Conservation (phyloP, 2,797 vertebrate genomes). For the Trachurus trachurus region DNA sequence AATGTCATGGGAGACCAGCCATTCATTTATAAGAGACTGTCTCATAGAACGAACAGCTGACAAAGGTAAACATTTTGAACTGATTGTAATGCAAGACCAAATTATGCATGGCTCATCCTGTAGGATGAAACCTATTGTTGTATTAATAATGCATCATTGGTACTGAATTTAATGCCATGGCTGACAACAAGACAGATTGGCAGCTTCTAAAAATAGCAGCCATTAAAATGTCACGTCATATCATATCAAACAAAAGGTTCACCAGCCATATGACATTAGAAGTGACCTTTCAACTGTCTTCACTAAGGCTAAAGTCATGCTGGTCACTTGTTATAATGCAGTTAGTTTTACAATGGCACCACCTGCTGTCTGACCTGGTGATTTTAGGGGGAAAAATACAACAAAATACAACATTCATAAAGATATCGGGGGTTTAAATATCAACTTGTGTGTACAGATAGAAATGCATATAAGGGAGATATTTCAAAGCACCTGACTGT, state of each 20-base stretch:
- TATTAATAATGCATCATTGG: background rate
- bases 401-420: background rate
- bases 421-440: background rate
- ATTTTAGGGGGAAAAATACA: background rate
- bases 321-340: background rate
- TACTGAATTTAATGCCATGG: background rate
- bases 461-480: background rate
- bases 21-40: background rate
- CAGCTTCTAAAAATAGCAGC: background rate
- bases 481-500: background rate
- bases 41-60: too few relatives aligned
- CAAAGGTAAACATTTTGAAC: background rate
- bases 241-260: background rate
- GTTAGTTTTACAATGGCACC: slow-evolving; percentile 32
- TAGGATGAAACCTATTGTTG: too few relatives aligned
- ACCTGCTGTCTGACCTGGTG: slow-evolving; percentile 15
- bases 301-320: background rate
- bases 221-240: slow-evolving; percentile 4
- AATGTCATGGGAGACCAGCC: background rate
- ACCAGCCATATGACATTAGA: background rate
- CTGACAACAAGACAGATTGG: background rate
- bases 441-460: background rate
- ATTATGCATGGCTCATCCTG: background rate
- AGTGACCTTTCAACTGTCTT: background rate
- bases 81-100: background rate